Base-by-base conservation (phyloP, 2,888 invertebrate species). In the Thalpophila matura region DNA sequence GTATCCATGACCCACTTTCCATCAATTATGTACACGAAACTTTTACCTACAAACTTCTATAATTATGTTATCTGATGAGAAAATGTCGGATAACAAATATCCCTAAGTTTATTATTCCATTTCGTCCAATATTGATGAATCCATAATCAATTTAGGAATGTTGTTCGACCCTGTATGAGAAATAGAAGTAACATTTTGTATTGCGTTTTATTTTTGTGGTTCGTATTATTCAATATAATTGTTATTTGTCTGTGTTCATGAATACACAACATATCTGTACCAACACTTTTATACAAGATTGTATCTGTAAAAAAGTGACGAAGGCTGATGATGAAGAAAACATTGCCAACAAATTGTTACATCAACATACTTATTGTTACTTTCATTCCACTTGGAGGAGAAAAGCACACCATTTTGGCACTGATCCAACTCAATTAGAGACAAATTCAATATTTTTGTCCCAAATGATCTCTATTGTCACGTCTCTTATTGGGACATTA, bases 1-100 rank as follows among this genome's bases (percentile, higher is more conserved):
- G 51, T 63, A 69, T 47, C 56, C 64, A 42, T 53, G 75, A 60
- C 75, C 79, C 38, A 69, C 46, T 67, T 74, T 50, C 51, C 27
- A 69, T 59, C 68, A 72, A 74, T 79, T 67, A 68, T 58, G 72
- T 67, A 50, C 63, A 61, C 35, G 45, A 63, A 73, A 76, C 58
- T 62, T 63, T 29, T 50, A n/a, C n/a, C n/a, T n/a, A 47, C 74
- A 47, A 68, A 70, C 53, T 79, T 75, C 31, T 55, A 42, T 79
- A 75, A 79, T 77, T 60, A 77, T 45, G 51, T 73, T 75, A 77
- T 70, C 58, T 62, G 59, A 68, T 73, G 45, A 60, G 54, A 51
- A 56, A 63, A 63, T 62, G 27, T 62, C 47, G 26, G 14, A 59
- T 37, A 66, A 63, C 55, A 58, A 43, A 59, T 63, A 65, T 47